Evolutionary conservation across 1,140 invertebrate species (phyloP), one percentile per base, ranked within the genome.

Genomic region (Grapholita molesta): DNA sequence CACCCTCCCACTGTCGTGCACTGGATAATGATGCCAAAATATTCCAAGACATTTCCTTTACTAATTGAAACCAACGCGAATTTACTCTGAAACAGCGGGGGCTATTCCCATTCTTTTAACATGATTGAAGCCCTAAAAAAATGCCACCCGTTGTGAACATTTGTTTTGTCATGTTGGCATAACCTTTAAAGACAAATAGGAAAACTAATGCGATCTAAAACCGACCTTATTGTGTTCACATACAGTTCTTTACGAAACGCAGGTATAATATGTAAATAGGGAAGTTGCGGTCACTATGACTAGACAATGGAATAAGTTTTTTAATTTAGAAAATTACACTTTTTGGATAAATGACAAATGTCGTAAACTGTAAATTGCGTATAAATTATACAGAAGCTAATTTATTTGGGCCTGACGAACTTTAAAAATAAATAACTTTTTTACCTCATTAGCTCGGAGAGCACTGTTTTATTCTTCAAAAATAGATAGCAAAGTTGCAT

Each of bases 241-340:
- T 48, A 48, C 4, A 5, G 42, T 48, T 48, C 12, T 9, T 6
- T 9, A 21, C 8, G 7, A 48, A 18, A 21, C 21, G 42, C 8
- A 1, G 18, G 42, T 7, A 18, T 48, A 21, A n/a, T 18, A 21
- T 48, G 42, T 8, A 48, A 48, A 21, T 21, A 7, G 42, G 42
- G 42, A 21, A 48, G 18, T 48, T 48, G 42, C 7, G 42, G 42
- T 48, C 42, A 48, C 12, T 38, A 38, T n/a, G 42, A 18, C 18
- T 61, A 61, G 25, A 32, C 55, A 61, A 61, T 61, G 18, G 55
- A 28, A 32, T 61, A 25, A 32, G n/a, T 30, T 61, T 61, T 61
- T 57, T 53, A 2, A 3, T 48, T 48, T 48, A 2, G 15, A 12
- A 23, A 12, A 61, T 32, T 61, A 61, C 24, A 11, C 2, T 48